Percentiles rank a stretch among this genome's conserved stretches.
Evolutionary conservation across 2,113 vertebrate genomes (phyloP).

Genomic region (Neogobius melanostomus): DNA sequence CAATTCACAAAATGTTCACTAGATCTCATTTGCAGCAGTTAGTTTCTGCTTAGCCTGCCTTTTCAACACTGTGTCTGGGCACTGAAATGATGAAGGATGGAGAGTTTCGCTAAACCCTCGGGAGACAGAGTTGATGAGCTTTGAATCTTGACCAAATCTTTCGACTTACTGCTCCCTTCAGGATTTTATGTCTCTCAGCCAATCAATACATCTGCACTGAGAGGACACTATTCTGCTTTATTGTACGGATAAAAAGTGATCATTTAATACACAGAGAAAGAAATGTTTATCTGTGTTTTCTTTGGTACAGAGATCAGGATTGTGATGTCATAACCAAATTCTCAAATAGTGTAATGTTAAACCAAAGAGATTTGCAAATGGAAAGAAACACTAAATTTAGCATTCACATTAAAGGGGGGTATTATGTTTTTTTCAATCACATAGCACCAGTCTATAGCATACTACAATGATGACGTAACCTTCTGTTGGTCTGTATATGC

Average conservation of each 20-base stretch:
- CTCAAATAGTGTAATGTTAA: too few species aligned
- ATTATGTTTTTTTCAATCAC: too few species aligned
- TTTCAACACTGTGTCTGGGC: conserved; percentile 33
- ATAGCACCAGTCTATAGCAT: too few species aligned
- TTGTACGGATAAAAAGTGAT: conserved; percentile 14
- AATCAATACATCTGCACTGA: conserved; percentile 26
- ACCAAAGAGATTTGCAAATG: too few species aligned
- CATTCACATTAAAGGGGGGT: too few species aligned
- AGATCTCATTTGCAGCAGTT: conserved; percentile 32
- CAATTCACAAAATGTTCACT: conserved; percentile 12
- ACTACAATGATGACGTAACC: too few species aligned
- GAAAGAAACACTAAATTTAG: too few species aligned
- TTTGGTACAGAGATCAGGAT: background rate
- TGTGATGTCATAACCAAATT: too few species aligned
- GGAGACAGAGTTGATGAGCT: conserved; percentile 43
- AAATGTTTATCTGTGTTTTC: too few species aligned
- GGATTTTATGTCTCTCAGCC: conserved; percentile 22
- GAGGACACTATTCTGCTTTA: background rate
- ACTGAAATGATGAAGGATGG: conserved; percentile 39
- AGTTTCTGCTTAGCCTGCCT: conserved; percentile 41
- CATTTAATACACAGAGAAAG: background rate
- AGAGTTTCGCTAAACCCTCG: conserved; percentile 22
- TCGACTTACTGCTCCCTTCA: conserved; percentile 19
- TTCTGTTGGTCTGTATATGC: too few species aligned
- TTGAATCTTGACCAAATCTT: conserved; percentile 35